These are phyloP conservation scores for Siniperca undulata DNA, from an alignment of 2,797 vertebrate species.

Conservation along the genomic window DNA sequence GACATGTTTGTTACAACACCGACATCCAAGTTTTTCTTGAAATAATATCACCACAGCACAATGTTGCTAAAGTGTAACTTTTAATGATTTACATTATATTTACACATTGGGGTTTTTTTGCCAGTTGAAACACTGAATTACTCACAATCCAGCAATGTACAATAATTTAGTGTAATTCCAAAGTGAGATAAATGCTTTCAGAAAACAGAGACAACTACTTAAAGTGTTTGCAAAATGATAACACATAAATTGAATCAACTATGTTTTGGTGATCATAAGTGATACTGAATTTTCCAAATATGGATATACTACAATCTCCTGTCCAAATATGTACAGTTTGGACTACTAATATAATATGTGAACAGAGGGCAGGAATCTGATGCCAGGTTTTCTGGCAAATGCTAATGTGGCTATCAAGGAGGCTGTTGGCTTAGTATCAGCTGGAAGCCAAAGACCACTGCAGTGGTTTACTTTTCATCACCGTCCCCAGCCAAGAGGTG, in stretches of 20 bases:
- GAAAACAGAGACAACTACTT: neutral
- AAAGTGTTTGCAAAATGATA: slow-evolving; percentile 21
- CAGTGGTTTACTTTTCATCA: slow-evolving; percentile 79
- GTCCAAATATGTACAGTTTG: too few relatives aligned
- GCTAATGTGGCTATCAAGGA: slow-evolving; percentile 62
- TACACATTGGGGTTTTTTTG: slow-evolving; percentile 29
- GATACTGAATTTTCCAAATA: slow-evolving; percentile 20
- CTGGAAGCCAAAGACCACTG: slow-evolving; percentile 71
- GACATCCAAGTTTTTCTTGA: neutral
- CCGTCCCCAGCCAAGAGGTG: slow-evolving; percentile 57
- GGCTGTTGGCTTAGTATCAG: slow-evolving; percentile 63
- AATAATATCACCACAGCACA: slow-evolving; percentile 11
- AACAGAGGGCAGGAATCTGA: slow-evolving; percentile 30
- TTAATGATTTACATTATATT: slow-evolving; percentile 56
- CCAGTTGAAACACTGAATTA: slow-evolving; percentile 29
- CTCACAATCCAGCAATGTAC: slow-evolving; percentile 37
- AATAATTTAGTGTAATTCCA: slow-evolving; percentile 34
- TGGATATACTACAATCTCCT: slow-evolving; percentile 14
- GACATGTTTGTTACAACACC: neutral
- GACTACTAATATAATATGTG: slow-evolving; percentile 14
- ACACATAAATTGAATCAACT: slow-evolving; percentile 1
- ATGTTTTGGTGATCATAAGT: slow-evolving; percentile 15
- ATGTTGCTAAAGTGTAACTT: slow-evolving; percentile 18
- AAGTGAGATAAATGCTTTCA: slow-evolving; percentile 20
- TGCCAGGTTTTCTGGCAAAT: slow-evolving; percentile 49